Evolutionary conservation across 2,113 vertebrate species (phyloP).

Genomic region (Oplegnathus fasciatus): DNA sequence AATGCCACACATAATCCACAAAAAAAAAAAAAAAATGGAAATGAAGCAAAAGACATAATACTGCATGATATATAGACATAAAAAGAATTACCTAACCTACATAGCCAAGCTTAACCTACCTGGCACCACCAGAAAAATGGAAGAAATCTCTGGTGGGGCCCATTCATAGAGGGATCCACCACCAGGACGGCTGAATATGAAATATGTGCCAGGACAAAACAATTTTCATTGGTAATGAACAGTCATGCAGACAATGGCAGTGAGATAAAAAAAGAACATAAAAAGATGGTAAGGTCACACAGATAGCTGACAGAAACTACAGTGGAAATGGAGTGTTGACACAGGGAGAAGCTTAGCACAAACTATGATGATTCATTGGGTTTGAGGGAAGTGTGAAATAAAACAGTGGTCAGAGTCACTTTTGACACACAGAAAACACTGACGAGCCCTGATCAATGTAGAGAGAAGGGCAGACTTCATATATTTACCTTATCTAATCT

Average conservation of each 20-base stretch:
- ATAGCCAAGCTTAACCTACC: too few species aligned
- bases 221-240: neutral
- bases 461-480: neutral
- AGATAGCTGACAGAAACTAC: neutral
- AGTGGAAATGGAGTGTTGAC: neutral
- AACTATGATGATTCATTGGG: neutral
- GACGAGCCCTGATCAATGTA: neutral
- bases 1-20: neutral
- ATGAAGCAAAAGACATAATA: neutral
- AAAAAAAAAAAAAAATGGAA: neutral
- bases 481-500: neutral
- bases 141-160: too few species aligned
- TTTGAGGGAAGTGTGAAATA: neutral
- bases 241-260: neutral
- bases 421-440: neutral
- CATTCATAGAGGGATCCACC: neutral
- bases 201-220: neutral
- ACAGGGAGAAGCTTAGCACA: neutral
- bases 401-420: neutral
- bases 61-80: neutral
- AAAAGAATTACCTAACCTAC: too few species aligned
- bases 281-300: neutral
- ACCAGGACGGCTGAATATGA: neutral
- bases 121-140: too few species aligned
- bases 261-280: neutral